Evolutionary conservation across 1,140 invertebrate genomes (phyloP).

Genomic region (Nephotettix cincticeps): DNA sequence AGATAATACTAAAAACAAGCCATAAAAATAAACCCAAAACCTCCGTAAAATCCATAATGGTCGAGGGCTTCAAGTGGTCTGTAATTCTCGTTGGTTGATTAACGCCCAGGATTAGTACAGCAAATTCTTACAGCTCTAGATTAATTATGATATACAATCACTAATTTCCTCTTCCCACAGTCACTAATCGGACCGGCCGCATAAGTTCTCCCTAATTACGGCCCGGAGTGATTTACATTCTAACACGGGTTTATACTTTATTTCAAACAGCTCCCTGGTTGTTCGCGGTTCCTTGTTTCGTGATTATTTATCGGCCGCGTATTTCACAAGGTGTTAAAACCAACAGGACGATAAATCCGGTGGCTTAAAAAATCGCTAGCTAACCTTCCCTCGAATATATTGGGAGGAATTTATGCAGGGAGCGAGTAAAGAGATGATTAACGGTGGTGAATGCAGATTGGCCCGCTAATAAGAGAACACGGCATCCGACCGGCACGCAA

Average conservation of each 20-base stretch:
- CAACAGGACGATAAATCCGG: not conserved
- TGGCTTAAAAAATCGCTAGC: not conserved
- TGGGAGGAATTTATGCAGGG: not conserved
- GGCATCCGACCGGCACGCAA: too few species aligned
- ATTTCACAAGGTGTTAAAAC: constrained; percentile 1
- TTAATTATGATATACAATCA: constrained; percentile 4
- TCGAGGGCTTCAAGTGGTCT: too few species aligned
- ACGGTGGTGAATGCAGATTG: too few species aligned
- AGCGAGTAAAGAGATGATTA: too few species aligned
- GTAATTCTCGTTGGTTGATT: not conserved
- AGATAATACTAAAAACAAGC: too few species aligned
- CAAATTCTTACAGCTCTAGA: not conserved
- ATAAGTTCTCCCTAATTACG: constrained; percentile 10
- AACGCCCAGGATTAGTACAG: not conserved
- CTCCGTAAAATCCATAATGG: too few species aligned
- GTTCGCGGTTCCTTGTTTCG: not conserved
- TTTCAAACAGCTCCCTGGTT: constrained; percentile 5
- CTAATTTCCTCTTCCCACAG: constrained; percentile 4
- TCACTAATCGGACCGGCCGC: not conserved
- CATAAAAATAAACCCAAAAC: too few species aligned
- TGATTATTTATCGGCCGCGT: constrained; percentile 2
- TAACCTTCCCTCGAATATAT: not conserved
- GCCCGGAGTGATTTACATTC: not conserved
- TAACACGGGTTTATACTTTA: constrained; percentile 2
- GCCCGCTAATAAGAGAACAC: too few species aligned